These are phyloP conservation scores for Germaria angustata DNA, from an alignment of 2,888 invertebrate genomes.

Conservation along the genomic window DNA sequence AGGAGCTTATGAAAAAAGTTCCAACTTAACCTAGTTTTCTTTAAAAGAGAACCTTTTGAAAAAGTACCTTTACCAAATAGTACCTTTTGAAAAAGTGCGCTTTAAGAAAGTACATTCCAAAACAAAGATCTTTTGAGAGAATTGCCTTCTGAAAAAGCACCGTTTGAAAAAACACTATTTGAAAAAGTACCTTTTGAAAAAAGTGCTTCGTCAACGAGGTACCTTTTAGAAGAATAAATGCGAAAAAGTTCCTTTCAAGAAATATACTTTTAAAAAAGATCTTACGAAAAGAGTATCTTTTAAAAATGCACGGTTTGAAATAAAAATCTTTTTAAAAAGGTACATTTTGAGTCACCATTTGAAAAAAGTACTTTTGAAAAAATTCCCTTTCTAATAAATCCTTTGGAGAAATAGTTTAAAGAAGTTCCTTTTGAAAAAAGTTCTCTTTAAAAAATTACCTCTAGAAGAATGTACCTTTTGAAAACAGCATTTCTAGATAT, in stretches of 20 bases:
- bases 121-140: no score
- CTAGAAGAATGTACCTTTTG: background rate
- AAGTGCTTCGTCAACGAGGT: background rate
- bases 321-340: background rate
- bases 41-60: no score
- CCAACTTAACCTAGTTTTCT: no score
- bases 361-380: background rate
- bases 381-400: background rate
- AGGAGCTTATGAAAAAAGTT: no score
- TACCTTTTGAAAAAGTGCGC: no score
- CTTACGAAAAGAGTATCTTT: background rate
- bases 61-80: no score
- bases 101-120: no score
- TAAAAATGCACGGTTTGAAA: background rate
- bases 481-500: no score
- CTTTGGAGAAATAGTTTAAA: background rate
- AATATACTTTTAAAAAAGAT: background rate
- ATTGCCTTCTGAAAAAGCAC: no score
- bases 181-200: background rate
- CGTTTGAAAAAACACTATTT: no score
- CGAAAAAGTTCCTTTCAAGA: background rate
- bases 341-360: background rate
- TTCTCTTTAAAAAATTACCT: background rate
- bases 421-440: background rate
- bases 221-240: background rate